Evolutionary conservation across 1,140 invertebrate genomes (phyloP), one percentile per base, ranked within the genome.

Genomic region (Dryas iulia): DNA sequence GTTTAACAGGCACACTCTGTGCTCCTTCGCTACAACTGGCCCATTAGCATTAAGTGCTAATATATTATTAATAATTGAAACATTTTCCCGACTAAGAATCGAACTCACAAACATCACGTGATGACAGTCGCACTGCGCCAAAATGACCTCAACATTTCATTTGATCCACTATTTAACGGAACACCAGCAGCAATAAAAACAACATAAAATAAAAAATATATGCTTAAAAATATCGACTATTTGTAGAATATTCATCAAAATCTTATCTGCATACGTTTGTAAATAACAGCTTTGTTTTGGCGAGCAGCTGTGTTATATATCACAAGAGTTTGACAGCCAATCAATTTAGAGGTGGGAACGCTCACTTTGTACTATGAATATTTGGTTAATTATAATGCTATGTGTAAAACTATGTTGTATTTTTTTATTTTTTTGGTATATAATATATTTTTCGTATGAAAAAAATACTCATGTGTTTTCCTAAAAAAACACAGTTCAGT

Each of bases 321-420:
- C 54, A 57, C 54, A 25, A 28, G 54, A 57, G 54, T 57, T 57
- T 57, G 54, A 57, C 54, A 25, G 54, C 54, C 24, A 47, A 57
- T 57, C 54, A 57, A 57, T 57, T 57, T 57, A 57, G 24, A 57
- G 18, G 39, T 47, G 7, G 14, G 10, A 47, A 47, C 39, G 39
- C 10, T 47, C 39, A 47, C 18, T 47, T 47, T 21, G 39, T 7
- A 8, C 39, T 21, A 10, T 8, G 39, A 47, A 47, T 47, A 18
- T 18, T 47, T 47, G 39, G 14, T 47, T 47, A 21, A 47, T 47
- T 47, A 21, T 47, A 18, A 18, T 18, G 14, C 2, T 3, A 18
- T 21, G n/a, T 35, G 7, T 10, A 47, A 47, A 47, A 21, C 14
- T 47, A 1, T 47, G 14, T 14, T 21, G 5, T 1, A 8, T 31